Conservation (phyloP, 2,797 vertebrate genomes). For the Scomberomorus guttatus region DNA sequence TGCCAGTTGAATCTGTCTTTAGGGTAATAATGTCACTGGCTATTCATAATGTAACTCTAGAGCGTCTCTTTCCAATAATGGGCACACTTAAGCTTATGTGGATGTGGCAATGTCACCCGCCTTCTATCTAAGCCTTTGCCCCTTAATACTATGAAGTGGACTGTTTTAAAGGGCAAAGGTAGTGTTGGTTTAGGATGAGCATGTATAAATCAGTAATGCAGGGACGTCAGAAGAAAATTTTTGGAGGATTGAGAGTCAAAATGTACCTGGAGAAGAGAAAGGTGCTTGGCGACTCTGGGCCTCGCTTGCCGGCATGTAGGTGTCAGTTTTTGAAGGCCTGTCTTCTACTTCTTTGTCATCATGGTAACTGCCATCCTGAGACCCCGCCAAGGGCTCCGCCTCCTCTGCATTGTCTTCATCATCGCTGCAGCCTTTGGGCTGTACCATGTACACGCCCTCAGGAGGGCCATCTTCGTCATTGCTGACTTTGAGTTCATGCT, state of each 20-base stretch:
- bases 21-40: slow-evolving; percentile 77
- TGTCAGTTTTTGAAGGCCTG: slow-evolving; percentile 85
- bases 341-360: slow-evolving; percentile 90
- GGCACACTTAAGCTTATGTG: slow-evolving; percentile 76
- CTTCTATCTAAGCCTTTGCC: slow-evolving; percentile 56
- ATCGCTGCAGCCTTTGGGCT: slow-evolving; percentile 97
- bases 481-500: slow-evolving; percentile 76
- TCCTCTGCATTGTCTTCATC: slow-evolving; percentile 92
- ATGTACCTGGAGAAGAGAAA: slow-evolving; percentile 87
- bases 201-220: slow-evolving; percentile 28
- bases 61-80: slow-evolving; percentile 76
- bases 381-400: slow-evolving; percentile 74
- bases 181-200: slow-evolving; percentile 30
- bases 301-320: slow-evolving; percentile 83
- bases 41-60: slow-evolving; percentile 85
- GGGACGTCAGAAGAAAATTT: background rate
- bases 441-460: slow-evolving; percentile 98
- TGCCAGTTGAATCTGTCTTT: slow-evolving; percentile 76
- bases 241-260: background rate
- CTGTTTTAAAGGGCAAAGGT: slow-evolving; percentile 65
- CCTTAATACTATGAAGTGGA: slow-evolving; percentile 57
- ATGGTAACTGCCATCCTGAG: slow-evolving; percentile 86
- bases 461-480: slow-evolving; percentile 89
- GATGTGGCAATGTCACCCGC: slow-evolving; percentile 71
- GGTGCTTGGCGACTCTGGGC: slow-evolving; percentile 84